Evolutionary conservation across 2,888 invertebrate genomes (phyloP), one percentile per base, ranked within the genome.

Genomic region (Drosophila siamana): DNA sequence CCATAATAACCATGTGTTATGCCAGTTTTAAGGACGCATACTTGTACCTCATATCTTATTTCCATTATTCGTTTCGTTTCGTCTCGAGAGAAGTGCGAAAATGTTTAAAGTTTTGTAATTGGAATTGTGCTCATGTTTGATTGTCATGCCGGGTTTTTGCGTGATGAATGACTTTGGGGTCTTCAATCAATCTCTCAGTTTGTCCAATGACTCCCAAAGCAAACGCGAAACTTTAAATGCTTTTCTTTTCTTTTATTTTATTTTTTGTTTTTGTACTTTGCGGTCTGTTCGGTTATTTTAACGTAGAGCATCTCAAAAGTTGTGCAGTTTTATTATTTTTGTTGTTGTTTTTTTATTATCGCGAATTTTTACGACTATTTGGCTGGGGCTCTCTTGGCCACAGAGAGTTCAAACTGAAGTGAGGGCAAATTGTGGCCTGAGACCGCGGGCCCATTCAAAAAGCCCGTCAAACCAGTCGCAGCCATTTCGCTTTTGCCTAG

Each of bases 391-490:
- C 65, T 63, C 61, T 51, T 56, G 47, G 57, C 57, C 63, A 64
- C 63, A 65, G 67, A 68, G 80, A 78, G 86, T 83, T 86, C 81
- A 78, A 78, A 70, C 61, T 70, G 70, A 63, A 80, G 74, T 78
- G 71, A 66, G 78, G 74, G 76, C 76, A 77, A 70, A 74, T 59
- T 73, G 73, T 72, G 72, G 68, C 68, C 56, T 54, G 68, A 60
- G 80, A 69, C 64, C 69, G 73, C 81, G 70, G 66, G 73, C 78
- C 80, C 83, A 82, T 82, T 86, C 76, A 82, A 78, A 86, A 84
- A 83, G 79, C 83, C 77, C 84, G 83, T 83, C 83, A 83, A 83
- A 83, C 83, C 84, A 83, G 83, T 83, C 83, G 47, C 68, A 69
- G 69, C 56, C 72, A 65, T 86, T 86, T 83, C 67, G 85, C 70